These are phyloP conservation scores for Metridium senile DNA, from an alignment of 92 coral and sea anemone species.

Conservation along the genomic window DNA sequence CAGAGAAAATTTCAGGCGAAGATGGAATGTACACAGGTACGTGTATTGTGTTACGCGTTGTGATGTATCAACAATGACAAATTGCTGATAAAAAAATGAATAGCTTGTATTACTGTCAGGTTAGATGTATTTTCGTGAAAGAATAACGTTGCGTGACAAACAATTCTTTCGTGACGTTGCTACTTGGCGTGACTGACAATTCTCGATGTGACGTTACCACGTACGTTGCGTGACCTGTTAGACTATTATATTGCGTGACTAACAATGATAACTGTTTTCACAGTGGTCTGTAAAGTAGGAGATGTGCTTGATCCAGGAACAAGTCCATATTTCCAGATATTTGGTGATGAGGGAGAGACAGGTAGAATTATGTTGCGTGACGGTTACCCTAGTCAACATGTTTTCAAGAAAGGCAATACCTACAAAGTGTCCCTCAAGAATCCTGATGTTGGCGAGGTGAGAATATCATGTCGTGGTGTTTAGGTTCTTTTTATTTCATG, in stretches of 20 bases:
- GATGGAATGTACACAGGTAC: slow-evolving; percentile 70
- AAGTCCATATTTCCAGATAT: slow-evolving; percentile 77
- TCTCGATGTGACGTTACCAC: neutral
- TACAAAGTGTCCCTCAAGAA: slow-evolving; percentile 74
- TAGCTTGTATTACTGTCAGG: no score
- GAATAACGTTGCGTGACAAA: no score
- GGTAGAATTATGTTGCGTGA: slow-evolving; percentile 79
- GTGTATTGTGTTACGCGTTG: no score
- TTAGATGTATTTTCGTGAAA: no score
- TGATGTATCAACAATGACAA: neutral
- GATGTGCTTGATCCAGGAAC: slow-evolving; percentile 80
- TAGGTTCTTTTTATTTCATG: no score
- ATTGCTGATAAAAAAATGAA: no score
- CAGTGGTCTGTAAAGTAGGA: slow-evolving; percentile 73
- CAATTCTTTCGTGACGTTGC: no score
- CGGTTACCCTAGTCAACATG: slow-evolving; percentile 72
- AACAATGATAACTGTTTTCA: no score
- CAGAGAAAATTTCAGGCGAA: slow-evolving; percentile 18
- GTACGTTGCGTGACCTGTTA: neutral
- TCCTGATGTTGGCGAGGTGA: slow-evolving; percentile 86
- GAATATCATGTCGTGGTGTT: no score
- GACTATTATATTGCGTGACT: neutral
- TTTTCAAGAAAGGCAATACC: slow-evolving; percentile 71
- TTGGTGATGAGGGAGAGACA: slow-evolving; percentile 75
- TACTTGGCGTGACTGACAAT: neutral